A percentile compares a stretch with the other conserved stretches of the same genome.
phyloP scores from a whole-genome alignment of 2,888 invertebrate genomes.

The Ennomos erosarius region DNA sequence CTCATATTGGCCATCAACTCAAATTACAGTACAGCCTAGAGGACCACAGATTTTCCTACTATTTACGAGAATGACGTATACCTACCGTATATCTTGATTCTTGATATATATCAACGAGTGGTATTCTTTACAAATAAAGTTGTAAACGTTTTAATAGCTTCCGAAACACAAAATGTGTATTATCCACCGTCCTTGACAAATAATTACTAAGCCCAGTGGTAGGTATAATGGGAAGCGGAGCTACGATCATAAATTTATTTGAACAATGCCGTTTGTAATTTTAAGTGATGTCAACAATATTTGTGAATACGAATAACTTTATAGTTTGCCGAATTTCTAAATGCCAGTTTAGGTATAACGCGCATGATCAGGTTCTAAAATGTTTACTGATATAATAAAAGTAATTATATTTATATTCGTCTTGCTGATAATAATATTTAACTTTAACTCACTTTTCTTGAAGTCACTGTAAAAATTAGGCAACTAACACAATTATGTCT shows the following conservation, averaged over 20 bases:
- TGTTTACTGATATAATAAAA: no score
- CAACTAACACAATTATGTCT: no score
- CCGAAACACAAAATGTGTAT: constrained; percentile 43
- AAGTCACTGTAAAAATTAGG: no score
- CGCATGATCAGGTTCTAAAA: no score
- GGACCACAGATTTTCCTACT: constrained; percentile 1
- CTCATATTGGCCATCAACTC: no score
- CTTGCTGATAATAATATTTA: no score
- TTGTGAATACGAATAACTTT: background rate
- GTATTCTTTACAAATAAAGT: constrained; percentile 29
- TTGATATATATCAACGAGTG: constrained; percentile 24
- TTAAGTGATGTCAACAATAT: constrained; percentile 26
- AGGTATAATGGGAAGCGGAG: constrained; percentile 40
- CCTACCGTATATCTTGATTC: constrained; percentile 11
- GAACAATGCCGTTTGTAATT: constrained; percentile 52
- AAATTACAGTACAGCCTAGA: no score
- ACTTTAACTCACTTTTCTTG: no score
- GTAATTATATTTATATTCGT: no score
- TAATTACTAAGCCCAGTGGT: constrained; percentile 35
- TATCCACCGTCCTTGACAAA: constrained; percentile 40
- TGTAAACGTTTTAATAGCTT: constrained; percentile 42
- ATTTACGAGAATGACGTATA: constrained; percentile 14
- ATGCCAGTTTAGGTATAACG: no score
- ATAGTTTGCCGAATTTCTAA: no score
- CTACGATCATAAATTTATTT: constrained; percentile 56